These are phyloP conservation scores for Pseudomyrmex sp. DNA, from an alignment of 1,140 invertebrate species.

Conservation along the genomic window DNA sequence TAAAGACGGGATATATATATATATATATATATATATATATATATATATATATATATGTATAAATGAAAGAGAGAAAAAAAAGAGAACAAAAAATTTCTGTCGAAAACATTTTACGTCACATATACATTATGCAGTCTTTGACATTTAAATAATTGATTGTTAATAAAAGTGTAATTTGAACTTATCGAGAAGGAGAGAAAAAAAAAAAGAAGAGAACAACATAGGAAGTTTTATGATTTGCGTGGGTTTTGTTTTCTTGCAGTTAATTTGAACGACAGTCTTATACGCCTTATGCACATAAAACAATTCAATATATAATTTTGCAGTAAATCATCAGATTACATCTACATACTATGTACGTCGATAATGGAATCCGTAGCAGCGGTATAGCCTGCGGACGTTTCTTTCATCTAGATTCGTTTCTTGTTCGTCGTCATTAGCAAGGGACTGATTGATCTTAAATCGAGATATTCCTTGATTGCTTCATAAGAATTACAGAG, in stretches of 20 bases:
- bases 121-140: too few relatives aligned
- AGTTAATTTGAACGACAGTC: constrained; percentile 16
- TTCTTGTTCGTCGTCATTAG: constrained; percentile 7
- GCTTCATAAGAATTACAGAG: constrained; percentile 20
- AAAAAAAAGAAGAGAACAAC: neutral
- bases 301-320: constrained; percentile 20
- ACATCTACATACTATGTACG: constrained; percentile 11
- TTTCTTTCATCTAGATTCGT: constrained; percentile 25
- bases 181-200: too few relatives aligned
- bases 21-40: neutral
- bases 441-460: constrained; percentile 10
- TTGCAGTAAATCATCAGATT: constrained; percentile 28
- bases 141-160: too few relatives aligned
- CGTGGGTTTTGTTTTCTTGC: neutral
- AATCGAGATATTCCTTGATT: constrained; percentile 19
- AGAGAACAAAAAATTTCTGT: neutral
- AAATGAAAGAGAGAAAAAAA: neutral
- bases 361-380: constrained; percentile 32
- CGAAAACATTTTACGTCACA: neutral
- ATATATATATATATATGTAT: neutral
- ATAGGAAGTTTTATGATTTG: neutral
- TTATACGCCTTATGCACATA: constrained; percentile 17
- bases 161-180: too few relatives aligned
- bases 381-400: neutral
- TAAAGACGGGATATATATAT: neutral